Evolutionary conservation across 2,797 vertebrate species (phyloP).

Genomic region (Lacerta bilineata): DNA sequence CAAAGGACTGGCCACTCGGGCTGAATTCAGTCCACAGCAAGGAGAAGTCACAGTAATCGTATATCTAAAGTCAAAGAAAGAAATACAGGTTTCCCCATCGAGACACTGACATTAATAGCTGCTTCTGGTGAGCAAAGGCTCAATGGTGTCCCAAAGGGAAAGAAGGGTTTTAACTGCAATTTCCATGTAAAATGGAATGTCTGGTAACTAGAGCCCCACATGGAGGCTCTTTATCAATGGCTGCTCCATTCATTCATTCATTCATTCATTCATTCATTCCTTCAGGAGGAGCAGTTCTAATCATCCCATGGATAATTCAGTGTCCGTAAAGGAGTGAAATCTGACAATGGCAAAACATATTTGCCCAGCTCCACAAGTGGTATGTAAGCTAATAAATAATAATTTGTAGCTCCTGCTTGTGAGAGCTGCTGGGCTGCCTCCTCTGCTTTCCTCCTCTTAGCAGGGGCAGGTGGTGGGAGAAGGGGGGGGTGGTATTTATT

Average conservation of each 20-base stretch:
- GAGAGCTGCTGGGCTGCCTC: too few species aligned
- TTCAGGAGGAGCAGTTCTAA: too few species aligned
- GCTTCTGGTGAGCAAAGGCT: background rate
- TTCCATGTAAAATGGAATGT: too few species aligned
- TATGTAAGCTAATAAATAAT: too few species aligned
- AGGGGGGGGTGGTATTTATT: background rate
- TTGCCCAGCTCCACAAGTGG: background rate
- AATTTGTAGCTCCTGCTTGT: background rate
- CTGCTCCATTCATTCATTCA: too few species aligned
- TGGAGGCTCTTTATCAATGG: background rate
- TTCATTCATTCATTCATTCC: too few species aligned
- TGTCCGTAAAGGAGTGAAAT: too few species aligned
- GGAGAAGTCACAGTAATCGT: conserved; percentile 84
- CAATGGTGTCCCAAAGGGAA: background rate
- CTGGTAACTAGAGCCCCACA: background rate
- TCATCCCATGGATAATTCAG: background rate
- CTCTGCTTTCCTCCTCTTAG: background rate
- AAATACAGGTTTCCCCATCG: background rate
- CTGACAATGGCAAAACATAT: background rate
- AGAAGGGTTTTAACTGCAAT: background rate
- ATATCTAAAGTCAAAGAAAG: conserved; percentile 74
- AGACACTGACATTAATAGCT: background rate
- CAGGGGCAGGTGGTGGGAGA: background rate
- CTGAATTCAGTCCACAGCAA: conserved; percentile 80
- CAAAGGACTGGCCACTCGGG: conserved; percentile 71